A percentile compares a stretch with the other conserved stretches of the same genome.
Evolutionary conservation across 1,140 invertebrate genomes (phyloP).

Genomic region (Nixonia krombeini): DNA sequence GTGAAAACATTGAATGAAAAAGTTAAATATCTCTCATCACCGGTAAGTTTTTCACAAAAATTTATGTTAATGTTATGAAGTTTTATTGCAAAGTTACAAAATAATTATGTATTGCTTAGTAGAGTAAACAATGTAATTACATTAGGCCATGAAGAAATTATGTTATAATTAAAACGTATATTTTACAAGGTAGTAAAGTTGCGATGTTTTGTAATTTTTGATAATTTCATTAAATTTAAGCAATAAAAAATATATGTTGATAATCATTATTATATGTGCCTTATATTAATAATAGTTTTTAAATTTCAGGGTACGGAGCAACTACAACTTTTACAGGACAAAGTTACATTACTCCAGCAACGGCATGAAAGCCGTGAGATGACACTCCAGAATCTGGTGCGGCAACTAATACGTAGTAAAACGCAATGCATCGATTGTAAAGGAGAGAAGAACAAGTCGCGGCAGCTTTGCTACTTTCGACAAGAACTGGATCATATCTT

Average conservation of each 20-base stretch:
- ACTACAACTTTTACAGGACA: constrained; percentile 67
- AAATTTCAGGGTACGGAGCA: constrained; percentile 65
- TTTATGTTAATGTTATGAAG: too few relatives aligned
- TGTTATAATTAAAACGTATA: too few relatives aligned
- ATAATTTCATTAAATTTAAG: too few relatives aligned
- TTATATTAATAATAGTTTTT: too few relatives aligned
- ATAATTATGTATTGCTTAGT: too few relatives aligned
- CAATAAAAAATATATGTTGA: too few relatives aligned
- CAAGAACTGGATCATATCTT: constrained; percentile 72
- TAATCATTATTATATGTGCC: too few relatives aligned
- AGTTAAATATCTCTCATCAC: constrained; percentile 65
- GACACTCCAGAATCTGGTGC: constrained; percentile 70
- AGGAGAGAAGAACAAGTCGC: constrained; percentile 64
- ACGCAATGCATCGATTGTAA: constrained; percentile 64
- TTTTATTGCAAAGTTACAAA: too few relatives aligned
- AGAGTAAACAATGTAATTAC: too few relatives aligned
- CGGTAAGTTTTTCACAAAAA: constrained; percentile 57
- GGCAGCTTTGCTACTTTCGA: constrained; percentile 70
- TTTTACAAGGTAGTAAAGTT: too few relatives aligned
- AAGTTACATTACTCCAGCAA: constrained; percentile 68
- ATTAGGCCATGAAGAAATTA: too few relatives aligned
- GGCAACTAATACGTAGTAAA: constrained; percentile 64
- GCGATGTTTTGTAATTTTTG: too few relatives aligned
- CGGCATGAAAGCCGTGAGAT: constrained; percentile 71
- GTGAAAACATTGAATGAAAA: constrained; percentile 67